Conservation (phyloP, 2,888 invertebrate genomes). For the Tetragonula carbonaria region DNA sequence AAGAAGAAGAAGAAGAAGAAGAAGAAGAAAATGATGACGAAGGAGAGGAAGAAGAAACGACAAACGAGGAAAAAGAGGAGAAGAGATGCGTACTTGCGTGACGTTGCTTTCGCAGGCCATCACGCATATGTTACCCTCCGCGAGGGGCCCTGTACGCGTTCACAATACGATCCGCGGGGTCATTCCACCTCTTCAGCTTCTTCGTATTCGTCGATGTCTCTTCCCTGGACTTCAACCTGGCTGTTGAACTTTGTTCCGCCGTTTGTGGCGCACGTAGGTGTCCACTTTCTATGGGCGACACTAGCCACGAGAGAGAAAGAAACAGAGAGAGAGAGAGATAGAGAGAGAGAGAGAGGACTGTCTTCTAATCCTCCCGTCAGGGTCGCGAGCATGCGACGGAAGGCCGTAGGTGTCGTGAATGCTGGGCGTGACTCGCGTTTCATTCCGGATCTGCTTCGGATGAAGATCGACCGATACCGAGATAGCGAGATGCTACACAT, state of each 20-base stretch:
- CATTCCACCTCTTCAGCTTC: conserved; percentile 71
- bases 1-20: conserved; percentile 36
- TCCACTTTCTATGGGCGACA: conserved; percentile 21
- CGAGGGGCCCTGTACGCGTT: conserved; percentile 63
- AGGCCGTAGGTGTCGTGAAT: conserved; percentile 63
- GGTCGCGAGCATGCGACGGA: conserved; percentile 39
- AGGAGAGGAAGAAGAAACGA: conserved; percentile 33
- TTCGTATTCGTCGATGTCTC: conserved; percentile 55
- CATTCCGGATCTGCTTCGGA: conserved; percentile 32
- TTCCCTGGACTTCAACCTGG: conserved; percentile 12
- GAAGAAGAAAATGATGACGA: conserved; percentile 16
- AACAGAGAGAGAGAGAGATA: background rate
- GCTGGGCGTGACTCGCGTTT: conserved; percentile 62
- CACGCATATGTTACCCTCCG: conserved; percentile 79
- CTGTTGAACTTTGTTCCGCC: conserved; percentile 52
- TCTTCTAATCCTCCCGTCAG: conserved; percentile 39
- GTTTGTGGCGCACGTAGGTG: conserved; percentile 50
- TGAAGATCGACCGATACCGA: conserved; percentile 45
- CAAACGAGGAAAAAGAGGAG: conserved; percentile 53
- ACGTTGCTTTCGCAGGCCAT: conserved; percentile 80
- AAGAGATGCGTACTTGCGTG: conserved; percentile 76
- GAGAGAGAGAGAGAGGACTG: background rate
- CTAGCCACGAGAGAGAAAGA: background rate
- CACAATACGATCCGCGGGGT: conserved; percentile 73
- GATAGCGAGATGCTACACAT: background rate